Base-by-base conservation (phyloP, 2,888 invertebrate genomes). In the Pristionchus japonicus region DNA sequence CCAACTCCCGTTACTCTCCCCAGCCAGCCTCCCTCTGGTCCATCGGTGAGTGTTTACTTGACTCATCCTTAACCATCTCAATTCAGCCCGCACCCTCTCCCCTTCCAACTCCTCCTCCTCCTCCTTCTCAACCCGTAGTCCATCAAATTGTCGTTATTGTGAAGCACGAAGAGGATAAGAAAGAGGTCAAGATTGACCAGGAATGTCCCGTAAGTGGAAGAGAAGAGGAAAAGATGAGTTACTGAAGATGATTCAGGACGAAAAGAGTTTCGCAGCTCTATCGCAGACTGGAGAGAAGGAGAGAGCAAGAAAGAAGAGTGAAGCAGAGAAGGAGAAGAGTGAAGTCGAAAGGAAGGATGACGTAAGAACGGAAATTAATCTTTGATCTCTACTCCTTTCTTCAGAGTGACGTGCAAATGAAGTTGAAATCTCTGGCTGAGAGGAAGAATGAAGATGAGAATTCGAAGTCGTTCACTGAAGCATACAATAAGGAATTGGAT, bases 401-500 rank as follows among this genome's bases (percentile, higher is more conserved):
- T 15, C 34, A 74, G 70, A 74, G 70, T 74, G 70, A 74, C 23
- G 70, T 74, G 20, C 70, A 74, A 23, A 74, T 31, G 70, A 37
- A 23, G 20, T 27, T 74, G 70, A 40, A 74, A 40, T 31, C 20
- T 9, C 6, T 31, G 70, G 40, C 17, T 20, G 37, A 74, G 27
- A 31, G 23, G 70, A 74, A 20, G 70, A 74, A 27, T 37, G 70
- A n/a, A n/a, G n/a, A 74, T 13, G 40, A 40, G 20, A 20, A 37
- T 37, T 74, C 70, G 23, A 40, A 74, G 20, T 74, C 40, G 23
- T 74, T 74, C 70, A 40, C 23, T 31, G 70, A 74, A 31, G 70
- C 70, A 3, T 74, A 74, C 40, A 74, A 37, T 40, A 74, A 74
- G 70, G 70, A 74, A 74, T 40, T 74, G 37, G 70, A 74, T 23